Conservation (phyloP, 2,113 vertebrate genomes). For the Coreoperca whiteheadi region DNA sequence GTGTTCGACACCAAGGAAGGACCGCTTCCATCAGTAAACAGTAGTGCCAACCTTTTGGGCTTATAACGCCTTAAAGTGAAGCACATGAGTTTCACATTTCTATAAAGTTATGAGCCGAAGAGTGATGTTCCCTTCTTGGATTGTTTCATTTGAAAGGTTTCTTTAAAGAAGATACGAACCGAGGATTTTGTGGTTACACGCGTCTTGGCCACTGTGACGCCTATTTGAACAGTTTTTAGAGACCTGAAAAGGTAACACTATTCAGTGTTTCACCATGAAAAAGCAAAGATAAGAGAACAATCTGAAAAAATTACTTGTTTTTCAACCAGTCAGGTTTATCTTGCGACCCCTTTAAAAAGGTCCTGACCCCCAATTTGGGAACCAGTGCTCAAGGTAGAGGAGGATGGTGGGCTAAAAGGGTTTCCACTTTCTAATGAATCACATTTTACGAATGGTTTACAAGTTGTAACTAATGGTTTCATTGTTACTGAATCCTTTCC, state of each 20-base stretch:
- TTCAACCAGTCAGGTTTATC: not conserved
- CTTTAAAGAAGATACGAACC: no score
- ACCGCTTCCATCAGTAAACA: not conserved
- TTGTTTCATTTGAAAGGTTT: no score
- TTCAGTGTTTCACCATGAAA: not conserved
- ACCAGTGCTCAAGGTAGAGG: no score
- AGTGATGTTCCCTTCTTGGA: not conserved
- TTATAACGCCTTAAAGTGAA: not conserved
- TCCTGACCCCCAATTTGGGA: not conserved
- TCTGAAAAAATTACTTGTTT: no score
- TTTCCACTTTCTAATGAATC: no score
- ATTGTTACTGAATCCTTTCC: not conserved
- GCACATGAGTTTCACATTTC: not conserved
- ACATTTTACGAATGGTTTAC: no score
- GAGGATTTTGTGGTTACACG: no score
- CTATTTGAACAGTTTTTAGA: not conserved
- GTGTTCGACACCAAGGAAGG: not conserved
- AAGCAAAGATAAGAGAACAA: no score
- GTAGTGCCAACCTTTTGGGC: not conserved
- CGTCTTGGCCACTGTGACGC: no score
- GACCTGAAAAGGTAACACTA: not conserved
- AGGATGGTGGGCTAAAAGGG: no score
- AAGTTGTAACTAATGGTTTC: not conserved
- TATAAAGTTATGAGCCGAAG: not conserved
- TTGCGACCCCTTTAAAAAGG: no score